These are phyloP conservation scores for zebrafish (Danio rerio) DNA, from an alignment of 2,113 vertebrate species.

Conservation along the genomic window DNA sequence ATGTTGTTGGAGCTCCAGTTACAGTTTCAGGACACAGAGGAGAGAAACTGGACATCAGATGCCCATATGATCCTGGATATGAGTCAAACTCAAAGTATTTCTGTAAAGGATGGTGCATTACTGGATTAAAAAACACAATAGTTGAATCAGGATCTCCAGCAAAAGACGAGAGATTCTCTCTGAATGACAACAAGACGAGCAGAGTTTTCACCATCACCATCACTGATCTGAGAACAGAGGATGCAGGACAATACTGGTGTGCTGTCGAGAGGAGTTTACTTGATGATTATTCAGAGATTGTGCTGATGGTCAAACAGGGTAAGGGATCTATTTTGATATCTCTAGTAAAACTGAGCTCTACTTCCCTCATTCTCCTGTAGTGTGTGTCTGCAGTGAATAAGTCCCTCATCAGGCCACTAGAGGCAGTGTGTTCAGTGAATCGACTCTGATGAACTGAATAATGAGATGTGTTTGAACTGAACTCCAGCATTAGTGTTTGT, in stretches of 20 bases:
- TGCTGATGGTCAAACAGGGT: conserved; percentile 61
- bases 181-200: conserved; percentile 39
- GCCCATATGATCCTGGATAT: conserved; percentile 39
- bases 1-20: background rate
- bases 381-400: too few relatives aligned
- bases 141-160: conserved; percentile 15
- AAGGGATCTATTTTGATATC: background rate
- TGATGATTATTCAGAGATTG: conserved; percentile 54
- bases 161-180: conserved; percentile 56
- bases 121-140: conserved; percentile 12
- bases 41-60: conserved; percentile 37
- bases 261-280: background rate
- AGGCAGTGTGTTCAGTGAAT: too few relatives aligned
- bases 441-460: too few relatives aligned
- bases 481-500: too few relatives aligned
- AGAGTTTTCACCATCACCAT: conserved; percentile 65
- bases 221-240: conserved; percentile 55
- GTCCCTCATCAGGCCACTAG: too few relatives aligned
- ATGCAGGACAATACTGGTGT: conserved; percentile 65
- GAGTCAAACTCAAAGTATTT: conserved; percentile 56
- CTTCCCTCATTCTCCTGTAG: too few relatives aligned
- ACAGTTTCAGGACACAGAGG: conserved; percentile 1
- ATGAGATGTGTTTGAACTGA: too few relatives aligned
- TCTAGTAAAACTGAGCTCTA: too few relatives aligned
- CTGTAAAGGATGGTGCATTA: conserved; percentile 57